A percentile compares a stretch with the other conserved stretches of the same genome.
Conservation (phyloP, 2,113 vertebrate genomes). For the Clarias gariepinus region DNA sequence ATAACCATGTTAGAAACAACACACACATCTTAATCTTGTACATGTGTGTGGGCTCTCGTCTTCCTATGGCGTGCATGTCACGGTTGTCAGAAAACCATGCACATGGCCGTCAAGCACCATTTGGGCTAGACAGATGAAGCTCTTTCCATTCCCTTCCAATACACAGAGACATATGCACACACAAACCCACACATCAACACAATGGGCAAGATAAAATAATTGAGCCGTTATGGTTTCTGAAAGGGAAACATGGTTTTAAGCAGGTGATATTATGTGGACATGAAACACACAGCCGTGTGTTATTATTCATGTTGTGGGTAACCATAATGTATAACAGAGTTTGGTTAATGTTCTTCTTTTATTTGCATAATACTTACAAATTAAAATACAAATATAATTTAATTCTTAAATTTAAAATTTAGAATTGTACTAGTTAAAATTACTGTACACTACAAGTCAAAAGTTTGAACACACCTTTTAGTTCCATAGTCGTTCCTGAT, state of each 20-base stretch:
- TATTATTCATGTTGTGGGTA: neutral
- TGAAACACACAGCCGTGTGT: neutral
- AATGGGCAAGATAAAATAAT: neutral
- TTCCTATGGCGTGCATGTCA: slow-evolving; percentile 6
- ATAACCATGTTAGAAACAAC: slow-evolving; percentile 36
- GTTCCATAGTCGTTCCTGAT: no score
- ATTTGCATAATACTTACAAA: neutral
- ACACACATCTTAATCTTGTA: slow-evolving; percentile 44
- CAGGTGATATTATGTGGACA: neutral
- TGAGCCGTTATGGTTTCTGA: neutral
- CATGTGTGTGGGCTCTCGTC: slow-evolving; percentile 43
- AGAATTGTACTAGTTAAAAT: no score
- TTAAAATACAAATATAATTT: no score
- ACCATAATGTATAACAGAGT: neutral
- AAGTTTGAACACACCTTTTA: no score
- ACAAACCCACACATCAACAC: slow-evolving; percentile 19
- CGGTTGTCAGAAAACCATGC: slow-evolving; percentile 35
- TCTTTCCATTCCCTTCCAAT: slow-evolving; percentile 16
- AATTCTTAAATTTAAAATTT: no score
- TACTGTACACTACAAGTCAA: no score
- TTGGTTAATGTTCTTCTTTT: neutral
- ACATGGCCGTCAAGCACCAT: slow-evolving; percentile 43
- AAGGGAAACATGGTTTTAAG: neutral
- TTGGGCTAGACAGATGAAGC: slow-evolving; percentile 47
- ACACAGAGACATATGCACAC: slow-evolving; percentile 11